Conservation (phyloP, 2,113 vertebrate genomes). For the Podarcis cretensis region DNA sequence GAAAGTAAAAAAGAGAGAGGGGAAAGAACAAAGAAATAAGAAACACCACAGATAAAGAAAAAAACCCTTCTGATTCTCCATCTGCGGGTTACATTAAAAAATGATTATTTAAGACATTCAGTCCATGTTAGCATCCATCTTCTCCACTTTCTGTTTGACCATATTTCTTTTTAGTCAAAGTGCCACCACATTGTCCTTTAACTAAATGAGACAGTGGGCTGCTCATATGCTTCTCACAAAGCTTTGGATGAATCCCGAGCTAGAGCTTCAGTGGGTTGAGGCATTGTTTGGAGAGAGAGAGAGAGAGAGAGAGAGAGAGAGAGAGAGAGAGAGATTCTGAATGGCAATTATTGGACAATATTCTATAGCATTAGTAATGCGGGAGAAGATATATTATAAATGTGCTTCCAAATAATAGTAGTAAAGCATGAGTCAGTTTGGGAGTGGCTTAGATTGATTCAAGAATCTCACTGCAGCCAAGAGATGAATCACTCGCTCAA, state of each 20-base stretch:
- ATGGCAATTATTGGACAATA: slow-evolving; percentile 19
- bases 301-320: too few species aligned
- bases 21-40: too few species aligned
- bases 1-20: too few species aligned
- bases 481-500: slow-evolving; percentile 60
- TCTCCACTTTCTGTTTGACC: background rate
- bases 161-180: background rate
- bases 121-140: too few species aligned
- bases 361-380: slow-evolving; percentile 26
- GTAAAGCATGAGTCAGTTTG: slow-evolving; percentile 53
- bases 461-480: slow-evolving; percentile 58
- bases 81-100: too few species aligned
- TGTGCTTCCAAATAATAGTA: slow-evolving; percentile 21
- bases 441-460: slow-evolving; percentile 65
- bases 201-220: background rate
- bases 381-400: slow-evolving; percentile 21
- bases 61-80: too few species aligned
- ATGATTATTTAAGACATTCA: too few species aligned
- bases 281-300: background rate
- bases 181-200: background rate
- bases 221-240: background rate
- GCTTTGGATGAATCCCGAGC: background rate
- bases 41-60: too few species aligned
- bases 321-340: too few species aligned
- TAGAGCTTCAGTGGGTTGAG: background rate